Evolutionary conservation across 2,888 invertebrate species (phyloP), one percentile per base, ranked within the genome.

Genomic region (Eristalinus sepulchralis): DNA sequence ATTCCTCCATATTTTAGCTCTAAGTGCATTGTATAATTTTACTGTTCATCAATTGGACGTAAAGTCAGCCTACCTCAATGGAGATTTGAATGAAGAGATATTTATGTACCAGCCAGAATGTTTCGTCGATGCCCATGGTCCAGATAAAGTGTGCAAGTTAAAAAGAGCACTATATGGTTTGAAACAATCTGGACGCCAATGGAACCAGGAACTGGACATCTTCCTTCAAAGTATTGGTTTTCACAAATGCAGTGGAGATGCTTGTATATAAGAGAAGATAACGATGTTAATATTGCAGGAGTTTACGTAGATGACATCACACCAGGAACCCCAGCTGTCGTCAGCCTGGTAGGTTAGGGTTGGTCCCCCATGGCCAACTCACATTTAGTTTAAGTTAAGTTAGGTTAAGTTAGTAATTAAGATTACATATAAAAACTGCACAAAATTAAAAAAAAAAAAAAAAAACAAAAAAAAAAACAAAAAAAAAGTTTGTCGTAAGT

Each of bases 31-130:
- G 36, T 70, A 68, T 10, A 34, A 66, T 17, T 63, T 86, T 5
- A 10, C 57, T 33, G 33, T 82, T 2, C 77, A 75, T 53, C 86
- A 86, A n/a, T 22, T 78, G 24, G 82, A 86, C 31, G 81, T 82
- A 11, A 22, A 62, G 10, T 31, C 81, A 22, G 86, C 75, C 1
- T 86, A 81, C 4, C 31, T 60, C 33, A 73, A 80, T 60, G 80
- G 53, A 11, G 22, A 64, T 13, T 22, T 80, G 27, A 27, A 80
- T 6, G 81, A 66, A 60, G 55, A 53, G 10, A 33, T 70, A 8
- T 79, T 47, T 64, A 79, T 71, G 71, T 5, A 57, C 5, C 67
- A 63, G 20, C 71, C 71, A 6, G 64, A 64, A 22, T 33, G 9
- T 57, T 71, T 64, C 4, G 64, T 64, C 13, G 39, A 64, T 79